Base-by-base conservation (phyloP, 2,888 invertebrate genomes). In the Clepsis dumicolana region DNA sequence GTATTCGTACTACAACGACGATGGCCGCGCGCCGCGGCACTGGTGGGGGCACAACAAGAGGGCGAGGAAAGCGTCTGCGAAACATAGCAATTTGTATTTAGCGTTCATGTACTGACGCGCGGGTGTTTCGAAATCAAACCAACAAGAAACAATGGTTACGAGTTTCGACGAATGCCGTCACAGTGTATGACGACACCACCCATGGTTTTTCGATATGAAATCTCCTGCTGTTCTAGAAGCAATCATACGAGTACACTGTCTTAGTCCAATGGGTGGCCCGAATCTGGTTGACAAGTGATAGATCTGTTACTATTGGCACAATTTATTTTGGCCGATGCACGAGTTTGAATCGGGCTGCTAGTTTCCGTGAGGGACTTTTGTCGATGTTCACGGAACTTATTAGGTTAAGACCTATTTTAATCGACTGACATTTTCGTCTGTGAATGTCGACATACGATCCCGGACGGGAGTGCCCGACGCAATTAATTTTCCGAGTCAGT, bases 71-170 rank as follows among this genome's bases (percentile, higher is more conserved):
- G 66, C 77, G 72, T 78, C 84, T 70, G 78, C 87, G 52, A 88
- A 88, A 73, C 86, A 86, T 70, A 93, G 82, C 80, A 94, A 94
- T 78, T 79, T 94, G 78, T 94, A 93, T 81, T 79, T 94, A 80
- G 94, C 94, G 76, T 94, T 94, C 84, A 93, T 94, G 91, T 94
- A 94, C 83, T 94, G 77, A 87, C 74, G 89, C 86, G 89, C 85
- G 88, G 83, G 82, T 81, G 86, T 78, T 76, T 74, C 72, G 72
- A 67, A 63, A 70, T 71, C 74, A 74, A 72, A 74, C 76, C 73
- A 78, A 73, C 70, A 62, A 69, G 48, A 48, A 5, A 75, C 77
- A 81, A 83, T 83, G 90, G 90, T 91, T 82, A 88, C 80, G 92
- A 93, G 93, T 93, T 93, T 93, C 93, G 90, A 88, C 80, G 79